These are phyloP conservation scores for Nomada flava DNA, from an alignment of 2,888 invertebrate genomes.

Conservation along the genomic window DNA sequence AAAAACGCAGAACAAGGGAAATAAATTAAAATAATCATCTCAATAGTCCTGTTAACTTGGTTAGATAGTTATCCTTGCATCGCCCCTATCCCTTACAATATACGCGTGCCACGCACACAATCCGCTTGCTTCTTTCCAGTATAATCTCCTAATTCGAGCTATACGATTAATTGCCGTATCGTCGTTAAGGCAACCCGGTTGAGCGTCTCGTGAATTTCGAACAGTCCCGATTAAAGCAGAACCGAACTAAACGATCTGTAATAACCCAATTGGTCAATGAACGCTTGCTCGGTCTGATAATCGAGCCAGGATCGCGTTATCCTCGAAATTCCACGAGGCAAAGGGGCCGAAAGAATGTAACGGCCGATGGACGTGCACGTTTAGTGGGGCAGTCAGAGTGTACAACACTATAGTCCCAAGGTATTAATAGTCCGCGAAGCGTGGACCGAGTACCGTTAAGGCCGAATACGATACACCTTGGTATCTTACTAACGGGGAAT, in stretches of 20 bases:
- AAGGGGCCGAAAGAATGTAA: conserved; percentile 58
- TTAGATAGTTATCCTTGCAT: too few relatives aligned
- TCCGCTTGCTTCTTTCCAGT: too few relatives aligned
- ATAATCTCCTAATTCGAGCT: too few relatives aligned
- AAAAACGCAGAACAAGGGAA: not conserved
- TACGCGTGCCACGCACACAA: too few relatives aligned
- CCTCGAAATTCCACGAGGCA: conserved; percentile 53
- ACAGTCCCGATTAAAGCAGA: too few relatives aligned
- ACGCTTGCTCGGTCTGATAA: not conserved
- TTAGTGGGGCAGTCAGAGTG: conserved; percentile 67
- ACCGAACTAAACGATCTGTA: not conserved
- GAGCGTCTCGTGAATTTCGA: too few relatives aligned
- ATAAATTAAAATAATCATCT: too few relatives aligned
- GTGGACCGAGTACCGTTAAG: conserved; percentile 82
- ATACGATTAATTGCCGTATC: too few relatives aligned
- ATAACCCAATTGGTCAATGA: not conserved
- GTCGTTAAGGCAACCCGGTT: too few relatives aligned
- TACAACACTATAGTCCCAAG: conserved; percentile 52
- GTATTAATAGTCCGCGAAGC: conserved; percentile 71
- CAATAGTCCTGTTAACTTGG: too few relatives aligned
- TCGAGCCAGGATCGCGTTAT: conserved; percentile 52
- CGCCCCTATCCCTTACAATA: too few relatives aligned
- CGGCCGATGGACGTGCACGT: conserved; percentile 29
- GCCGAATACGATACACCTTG: conserved; percentile 73
- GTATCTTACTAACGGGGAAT: conserved; percentile 74